Evolutionary conservation across 2,113 vertebrate species (phyloP), one percentile per base, ranked within the genome.

Genomic region (Choloepus hoffmanni): DNA sequence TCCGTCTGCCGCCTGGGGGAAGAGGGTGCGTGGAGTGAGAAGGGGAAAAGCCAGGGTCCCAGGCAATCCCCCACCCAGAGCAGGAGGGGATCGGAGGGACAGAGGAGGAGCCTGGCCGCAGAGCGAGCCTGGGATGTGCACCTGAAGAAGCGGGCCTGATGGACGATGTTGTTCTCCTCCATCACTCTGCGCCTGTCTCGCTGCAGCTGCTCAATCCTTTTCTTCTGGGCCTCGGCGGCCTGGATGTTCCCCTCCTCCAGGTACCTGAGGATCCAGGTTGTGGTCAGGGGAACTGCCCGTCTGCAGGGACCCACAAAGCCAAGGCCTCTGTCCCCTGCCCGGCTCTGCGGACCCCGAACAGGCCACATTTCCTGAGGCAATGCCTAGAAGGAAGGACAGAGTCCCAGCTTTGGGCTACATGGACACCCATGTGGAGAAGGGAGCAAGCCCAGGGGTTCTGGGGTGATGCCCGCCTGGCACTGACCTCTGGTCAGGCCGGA

Each of bases 401-500:
- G 82, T 3, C 58, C 65, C 23, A 1, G 82, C 43, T 74, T 63
- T 36, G n/a, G 4, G 4, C 12, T n/a, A 23, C 2, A 8, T 0
- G 16, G 74, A 83, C 26, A 16, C 73, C 74, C 13, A 5, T 2
- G 0, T 0, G 8, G 9, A 23, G 45, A 16, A 43, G 16, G 40
- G 78, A 62, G 50, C 3, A 36, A 65, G 33, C 55, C 36, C 2
- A 33, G 18, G 0, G 26, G 28, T 21, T 36, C 23, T 0, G 16
- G 43, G 13, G 55, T 0, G 5, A 53, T 4, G 1, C 36, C 68
- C 2, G 0, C 19, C 15, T 0, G 1, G 67, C 45, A 43, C 98
- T 97, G 96, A 99, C 99, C 99, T 98, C 98, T 99, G 99, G 98
- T 99, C 99, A 0, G 99, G 99, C 85, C 99, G 98, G 82, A 99